phyloP scores from a whole-genome alignment of 2,113 vertebrate species.

The Clinocottus analis region DNA sequence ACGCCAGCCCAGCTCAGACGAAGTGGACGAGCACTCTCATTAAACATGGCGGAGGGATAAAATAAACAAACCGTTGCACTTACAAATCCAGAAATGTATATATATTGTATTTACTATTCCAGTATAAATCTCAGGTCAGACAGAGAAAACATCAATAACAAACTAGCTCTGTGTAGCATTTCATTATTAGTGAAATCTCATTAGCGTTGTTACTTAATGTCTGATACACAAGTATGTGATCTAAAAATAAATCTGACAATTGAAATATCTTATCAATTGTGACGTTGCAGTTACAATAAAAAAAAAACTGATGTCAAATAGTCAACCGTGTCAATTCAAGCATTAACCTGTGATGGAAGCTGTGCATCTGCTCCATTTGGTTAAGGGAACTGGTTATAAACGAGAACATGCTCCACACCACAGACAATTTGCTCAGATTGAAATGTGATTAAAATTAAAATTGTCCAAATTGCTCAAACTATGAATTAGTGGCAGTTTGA shows the following conservation, averaged over 20 bases:
- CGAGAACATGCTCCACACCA: background rate
- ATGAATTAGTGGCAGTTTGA: slow-evolving; percentile 28
- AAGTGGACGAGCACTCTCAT: slow-evolving; percentile 51
- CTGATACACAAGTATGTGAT: background rate
- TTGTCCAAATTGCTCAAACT: slow-evolving; percentile 34
- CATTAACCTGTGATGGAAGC: slow-evolving; percentile 49
- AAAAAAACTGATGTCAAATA: slow-evolving; percentile 11
- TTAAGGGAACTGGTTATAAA: slow-evolving; percentile 10
- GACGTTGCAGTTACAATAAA: background rate
- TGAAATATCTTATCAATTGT: slow-evolving; percentile 9
- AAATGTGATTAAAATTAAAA: slow-evolving; percentile 32
- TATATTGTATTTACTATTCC: background rate
- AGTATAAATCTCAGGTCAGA: background rate
- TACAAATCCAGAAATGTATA: slow-evolving; percentile 11
- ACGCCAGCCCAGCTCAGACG: slow-evolving; percentile 67
- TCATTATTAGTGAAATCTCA: background rate
- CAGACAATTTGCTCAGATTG: slow-evolving; percentile 27
- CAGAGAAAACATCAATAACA: background rate
- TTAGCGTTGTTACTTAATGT: slow-evolving; percentile 18
- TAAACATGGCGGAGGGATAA: slow-evolving; percentile 39
- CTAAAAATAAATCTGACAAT: slow-evolving; percentile 23
- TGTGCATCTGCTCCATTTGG: slow-evolving; percentile 43
- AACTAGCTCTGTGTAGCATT: slow-evolving; percentile 6
- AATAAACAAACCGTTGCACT: background rate
- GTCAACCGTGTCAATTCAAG: slow-evolving; percentile 33